Evolutionary conservation across 2,888 invertebrate species (phyloP).

Genomic region (Drosophila leonis): DNA sequence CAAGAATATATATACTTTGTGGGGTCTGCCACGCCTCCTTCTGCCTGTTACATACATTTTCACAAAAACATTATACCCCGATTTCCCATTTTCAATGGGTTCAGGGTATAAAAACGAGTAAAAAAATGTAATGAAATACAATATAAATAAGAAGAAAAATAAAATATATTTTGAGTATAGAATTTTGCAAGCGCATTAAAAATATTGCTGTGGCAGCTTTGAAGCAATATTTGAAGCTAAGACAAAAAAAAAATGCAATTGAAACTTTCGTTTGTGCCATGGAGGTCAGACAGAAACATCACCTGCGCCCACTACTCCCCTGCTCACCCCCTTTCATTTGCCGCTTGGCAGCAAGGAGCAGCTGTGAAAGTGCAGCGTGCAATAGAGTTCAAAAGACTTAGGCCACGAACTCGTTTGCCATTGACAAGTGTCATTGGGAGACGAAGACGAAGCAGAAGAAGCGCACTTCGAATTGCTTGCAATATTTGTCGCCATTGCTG

Average conservation of each 20-base stretch:
- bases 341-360: conserved; percentile 5
- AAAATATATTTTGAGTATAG: not conserved
- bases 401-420: conserved; percentile 74
- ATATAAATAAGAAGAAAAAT: too few relatives aligned
- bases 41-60: too few relatives aligned
- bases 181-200: not conserved
- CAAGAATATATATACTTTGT: too few relatives aligned
- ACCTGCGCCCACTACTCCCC: not conserved
- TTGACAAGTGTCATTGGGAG: conserved; percentile 69
- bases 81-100: too few relatives aligned
- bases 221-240: conserved; percentile 1
- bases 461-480: conserved; percentile 40
- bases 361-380: conserved; percentile 56
- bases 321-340: too few relatives aligned
- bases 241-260: conserved; percentile 41
- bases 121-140: too few relatives aligned
- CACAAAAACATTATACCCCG: too few relatives aligned
- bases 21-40: too few relatives aligned
- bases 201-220: not conserved
- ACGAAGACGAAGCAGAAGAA: conserved; percentile 23
- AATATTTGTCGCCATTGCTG: conserved; percentile 17
- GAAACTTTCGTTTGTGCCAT: conserved; percentile 55
- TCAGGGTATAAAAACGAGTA: too few relatives aligned
- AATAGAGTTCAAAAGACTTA: conserved; percentile 74
- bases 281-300: conserved; percentile 26